These are phyloP conservation scores for Drosophila micromelanica DNA, from an alignment of 1,140 invertebrate species.

Conservation along the genomic window DNA sequence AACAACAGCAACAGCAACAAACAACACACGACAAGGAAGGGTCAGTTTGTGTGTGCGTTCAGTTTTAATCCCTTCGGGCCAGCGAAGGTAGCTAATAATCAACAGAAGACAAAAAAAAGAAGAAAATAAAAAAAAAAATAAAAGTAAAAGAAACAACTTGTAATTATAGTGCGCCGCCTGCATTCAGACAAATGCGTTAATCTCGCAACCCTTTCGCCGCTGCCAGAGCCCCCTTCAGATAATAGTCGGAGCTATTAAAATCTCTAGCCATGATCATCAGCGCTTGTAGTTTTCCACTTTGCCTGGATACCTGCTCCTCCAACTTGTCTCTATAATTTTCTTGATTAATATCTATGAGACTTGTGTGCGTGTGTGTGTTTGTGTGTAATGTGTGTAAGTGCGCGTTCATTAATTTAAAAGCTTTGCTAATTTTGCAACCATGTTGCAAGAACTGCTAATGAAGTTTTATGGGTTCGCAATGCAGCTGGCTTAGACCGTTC, in stretches of 20 bases:
- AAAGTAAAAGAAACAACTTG: constrained; percentile 39
- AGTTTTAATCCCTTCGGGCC: constrained; percentile 54
- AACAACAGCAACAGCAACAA: constrained; percentile 56
- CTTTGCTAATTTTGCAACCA: constrained; percentile 64
- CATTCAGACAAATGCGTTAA: constrained; percentile 50
- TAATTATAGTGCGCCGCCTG: constrained; percentile 64
- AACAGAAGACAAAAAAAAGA: constrained; percentile 43
- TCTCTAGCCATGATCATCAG: constrained; percentile 78
- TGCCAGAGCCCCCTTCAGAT: constrained; percentile 48
- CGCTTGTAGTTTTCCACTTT: constrained; percentile 36
- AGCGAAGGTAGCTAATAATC: constrained; percentile 78
- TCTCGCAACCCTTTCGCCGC: constrained; percentile 61
- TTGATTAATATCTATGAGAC: constrained; percentile 80
- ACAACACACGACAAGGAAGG: constrained; percentile 40
- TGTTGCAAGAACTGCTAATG: constrained; percentile 58
- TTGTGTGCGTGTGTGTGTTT: constrained; percentile 2
- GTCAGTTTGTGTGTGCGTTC: constrained; percentile 34
- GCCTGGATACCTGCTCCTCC: constrained; percentile 1
- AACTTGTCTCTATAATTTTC: constrained; percentile 70
- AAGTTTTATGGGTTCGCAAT: constrained; percentile 72
- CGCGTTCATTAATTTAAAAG: constrained; percentile 72
- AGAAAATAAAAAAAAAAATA: constrained; percentile 9
- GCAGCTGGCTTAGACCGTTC: constrained; percentile 46
- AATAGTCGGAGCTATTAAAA: constrained; percentile 80
- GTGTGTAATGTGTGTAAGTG: constrained; percentile 25